Evolutionary conservation across 2,888 invertebrate species (phyloP).

Genomic region (Plebejus anna): DNA sequence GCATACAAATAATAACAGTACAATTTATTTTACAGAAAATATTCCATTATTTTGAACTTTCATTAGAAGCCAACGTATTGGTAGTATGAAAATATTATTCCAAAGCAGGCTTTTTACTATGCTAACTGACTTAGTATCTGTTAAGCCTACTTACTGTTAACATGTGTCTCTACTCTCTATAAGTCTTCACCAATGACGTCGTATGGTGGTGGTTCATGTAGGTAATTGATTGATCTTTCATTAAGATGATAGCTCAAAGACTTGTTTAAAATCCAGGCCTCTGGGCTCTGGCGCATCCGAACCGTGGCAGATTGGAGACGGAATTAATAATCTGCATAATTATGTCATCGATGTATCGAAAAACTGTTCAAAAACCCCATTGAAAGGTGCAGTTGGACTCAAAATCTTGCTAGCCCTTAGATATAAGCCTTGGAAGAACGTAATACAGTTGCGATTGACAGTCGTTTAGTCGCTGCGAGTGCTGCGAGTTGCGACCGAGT

Average conservation of each 20-base stretch:
- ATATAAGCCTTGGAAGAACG: background rate
- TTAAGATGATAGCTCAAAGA: background rate
- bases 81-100: background rate
- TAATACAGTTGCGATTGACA: conserved; percentile 36
- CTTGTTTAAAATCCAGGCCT: background rate
- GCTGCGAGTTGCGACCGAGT: conserved; percentile 38
- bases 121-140: too few species aligned
- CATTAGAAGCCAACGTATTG: background rate
- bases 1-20: background rate
- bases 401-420: background rate
- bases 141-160: background rate
- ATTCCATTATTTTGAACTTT: background rate
- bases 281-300: background rate
- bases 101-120: background rate
- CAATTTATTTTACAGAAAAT: background rate
- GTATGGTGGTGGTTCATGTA: too few species aligned
- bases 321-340: background rate
- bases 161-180: background rate
- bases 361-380: too few species aligned
- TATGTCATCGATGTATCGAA: too few species aligned
- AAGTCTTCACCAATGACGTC: background rate
- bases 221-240: too few species aligned
- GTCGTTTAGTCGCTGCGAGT: conserved; percentile 35
- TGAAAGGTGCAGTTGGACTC: too few species aligned
- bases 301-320: background rate